Conservation (phyloP, 2,113 vertebrate species). For the Amblyopsis rosae region DNA sequence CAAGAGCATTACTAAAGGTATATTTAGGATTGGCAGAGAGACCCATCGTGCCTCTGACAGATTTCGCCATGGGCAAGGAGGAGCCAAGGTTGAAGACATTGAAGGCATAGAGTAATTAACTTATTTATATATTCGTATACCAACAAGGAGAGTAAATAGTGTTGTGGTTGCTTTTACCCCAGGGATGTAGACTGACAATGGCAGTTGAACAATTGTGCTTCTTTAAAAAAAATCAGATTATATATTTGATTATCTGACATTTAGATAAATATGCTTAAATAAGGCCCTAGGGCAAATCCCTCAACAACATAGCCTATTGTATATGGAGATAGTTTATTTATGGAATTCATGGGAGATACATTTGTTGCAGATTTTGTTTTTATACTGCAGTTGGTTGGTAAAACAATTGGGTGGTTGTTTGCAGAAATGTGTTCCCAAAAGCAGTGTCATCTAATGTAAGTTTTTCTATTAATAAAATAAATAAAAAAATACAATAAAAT, state of each 20-base stretch:
- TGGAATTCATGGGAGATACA: not conserved
- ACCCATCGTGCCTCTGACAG: conserved; percentile 1
- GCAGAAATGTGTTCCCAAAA: too few relatives aligned
- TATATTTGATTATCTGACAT: conserved; percentile 19
- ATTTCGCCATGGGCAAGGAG: not conserved
- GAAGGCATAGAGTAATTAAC: conserved; percentile 1
- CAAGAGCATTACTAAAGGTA: too few relatives aligned
- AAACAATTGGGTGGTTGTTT: too few relatives aligned
- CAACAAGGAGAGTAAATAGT: not conserved
- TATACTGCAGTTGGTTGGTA: too few relatives aligned
- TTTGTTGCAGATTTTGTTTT: not conserved
- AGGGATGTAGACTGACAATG: not conserved
- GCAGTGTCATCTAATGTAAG: too few relatives aligned
- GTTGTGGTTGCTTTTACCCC: conserved; percentile 4
- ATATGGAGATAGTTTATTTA: too few relatives aligned
- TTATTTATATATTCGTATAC: not conserved
- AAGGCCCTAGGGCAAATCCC: conserved; percentile 10
- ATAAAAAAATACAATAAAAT: too few relatives aligned
- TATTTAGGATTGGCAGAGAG: too few relatives aligned
- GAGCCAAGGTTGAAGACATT: not conserved
- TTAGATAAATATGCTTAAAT: conserved; percentile 20
- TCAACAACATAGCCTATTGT: too few relatives aligned
- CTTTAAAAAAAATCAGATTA: conserved; percentile 9
- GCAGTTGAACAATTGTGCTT: not conserved
- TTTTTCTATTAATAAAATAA: too few relatives aligned